Base-by-base conservation (phyloP, 2,113 vertebrate species). In the Anoura caudifer region DNA sequence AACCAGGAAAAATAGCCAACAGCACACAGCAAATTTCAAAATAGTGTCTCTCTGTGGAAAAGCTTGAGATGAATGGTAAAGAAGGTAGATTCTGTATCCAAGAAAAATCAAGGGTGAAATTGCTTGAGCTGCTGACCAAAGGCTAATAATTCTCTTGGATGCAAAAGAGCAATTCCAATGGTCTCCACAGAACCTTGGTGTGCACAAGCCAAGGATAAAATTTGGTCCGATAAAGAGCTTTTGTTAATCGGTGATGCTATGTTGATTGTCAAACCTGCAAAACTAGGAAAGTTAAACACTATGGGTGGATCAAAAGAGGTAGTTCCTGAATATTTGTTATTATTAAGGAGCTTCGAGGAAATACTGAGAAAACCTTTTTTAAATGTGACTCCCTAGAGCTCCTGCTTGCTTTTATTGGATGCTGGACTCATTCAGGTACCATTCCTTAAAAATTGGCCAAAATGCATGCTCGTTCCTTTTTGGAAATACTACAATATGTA, bases 71-170 rank as follows among this genome's bases (percentile, higher is more conserved):
- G 67, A 93, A 86, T 63, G 59, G 84, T 45, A 88, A 85, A 82
- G 75, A 82, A 92, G 31, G 38, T 69, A 22, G 31, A 26, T 2
- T 73, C 54, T 65, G 65, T 56, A 69, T 77, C 54, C 90, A 91
- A 91, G 92, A 61, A 97, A 95, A 95, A 81, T n/a, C 84, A 85
- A 92, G 77, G 33, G 38, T 41, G 20, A 95, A 92, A 52, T 91
- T 91, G 50, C 87, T 76, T 36, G 31, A 72, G 8, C 50, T 95
- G 47, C 45, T 59, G 61, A 89, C 61, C 33, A 65, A 75, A 90
- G 54, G 28, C 76, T 54, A 75, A 59, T 41, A 24, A 11, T 59
- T 79, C 75, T 65, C 61, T 90, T 90, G 54, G 85, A 90, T 61
- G 22, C 43, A 54, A 81, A 73, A 14, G n/a, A 56, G 76, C 5